phyloP scores from a whole-genome alignment of 2,888 invertebrate genomes.

The Rotaria socialis region DNA sequence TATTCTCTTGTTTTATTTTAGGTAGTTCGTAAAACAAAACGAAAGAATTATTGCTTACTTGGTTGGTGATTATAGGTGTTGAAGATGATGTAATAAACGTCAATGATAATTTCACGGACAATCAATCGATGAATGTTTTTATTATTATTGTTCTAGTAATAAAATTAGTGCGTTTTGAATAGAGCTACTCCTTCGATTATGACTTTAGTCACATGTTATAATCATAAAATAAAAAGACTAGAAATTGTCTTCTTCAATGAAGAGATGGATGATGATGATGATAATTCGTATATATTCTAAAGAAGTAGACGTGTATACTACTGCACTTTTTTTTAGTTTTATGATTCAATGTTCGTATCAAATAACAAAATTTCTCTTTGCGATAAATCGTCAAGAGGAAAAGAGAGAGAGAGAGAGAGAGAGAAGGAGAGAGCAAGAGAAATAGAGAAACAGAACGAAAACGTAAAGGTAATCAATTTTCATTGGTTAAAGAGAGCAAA shows the following conservation, averaged over 20 bases:
- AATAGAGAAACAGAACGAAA: not conserved
- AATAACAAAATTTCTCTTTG: not conserved
- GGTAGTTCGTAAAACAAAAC: not conserved
- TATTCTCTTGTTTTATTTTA: not conserved
- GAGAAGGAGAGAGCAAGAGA: not conserved
- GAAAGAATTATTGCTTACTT: not conserved
- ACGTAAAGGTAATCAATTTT: not conserved
- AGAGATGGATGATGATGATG: not conserved
- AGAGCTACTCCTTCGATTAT: not conserved
- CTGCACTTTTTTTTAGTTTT: not conserved
- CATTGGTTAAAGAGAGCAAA: not conserved
- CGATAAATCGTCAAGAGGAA: not conserved
- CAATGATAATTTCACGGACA: conserved; percentile 19
- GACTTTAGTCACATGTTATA: not conserved
- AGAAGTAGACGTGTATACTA: not conserved
- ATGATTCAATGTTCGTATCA: not conserved
- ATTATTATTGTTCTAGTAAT: not conserved
- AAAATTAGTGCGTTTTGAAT: not conserved
- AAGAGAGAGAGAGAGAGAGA: not conserved
- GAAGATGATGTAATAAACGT: not conserved
- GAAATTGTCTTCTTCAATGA: not conserved
- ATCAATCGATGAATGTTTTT: not conserved
- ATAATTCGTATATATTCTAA: not conserved
- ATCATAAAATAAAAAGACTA: not conserved
- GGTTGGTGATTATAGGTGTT: not conserved